These are phyloP conservation scores for Ictalurus furcatus DNA, from an alignment of 2,113 vertebrate genomes.

Conservation along the genomic window DNA sequence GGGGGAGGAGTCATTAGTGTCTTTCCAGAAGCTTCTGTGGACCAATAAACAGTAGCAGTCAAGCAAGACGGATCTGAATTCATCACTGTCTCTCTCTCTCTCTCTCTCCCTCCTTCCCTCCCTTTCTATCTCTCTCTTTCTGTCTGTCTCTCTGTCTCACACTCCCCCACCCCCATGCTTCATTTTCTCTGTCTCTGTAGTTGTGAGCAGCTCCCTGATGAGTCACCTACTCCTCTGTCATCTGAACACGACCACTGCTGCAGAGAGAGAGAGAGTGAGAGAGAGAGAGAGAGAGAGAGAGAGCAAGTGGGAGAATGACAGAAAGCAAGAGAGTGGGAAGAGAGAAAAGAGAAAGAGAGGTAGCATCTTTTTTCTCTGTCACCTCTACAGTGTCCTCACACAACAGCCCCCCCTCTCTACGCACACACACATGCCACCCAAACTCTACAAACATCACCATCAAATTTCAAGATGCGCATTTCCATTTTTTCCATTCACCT, in stretches of 20 bases:
- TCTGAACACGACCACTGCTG: conserved; percentile 53
- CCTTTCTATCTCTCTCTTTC: conserved; percentile 22
- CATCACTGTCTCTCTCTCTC: conserved; percentile 48
- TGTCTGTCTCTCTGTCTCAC: conserved; percentile 23
- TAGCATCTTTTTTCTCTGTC: conserved; percentile 39
- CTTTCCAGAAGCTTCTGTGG: conserved; percentile 56
- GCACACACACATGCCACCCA: background rate
- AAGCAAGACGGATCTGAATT: conserved; percentile 60
- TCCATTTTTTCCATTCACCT: conserved; percentile 11
- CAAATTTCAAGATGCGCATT: conserved; percentile 4
- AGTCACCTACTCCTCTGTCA: conserved; percentile 61
- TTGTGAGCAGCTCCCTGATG: conserved; percentile 56
- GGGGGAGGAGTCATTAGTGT: conserved; percentile 56
- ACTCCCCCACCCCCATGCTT: conserved; percentile 40
- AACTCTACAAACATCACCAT: conserved; percentile 17
- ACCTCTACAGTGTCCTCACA: conserved; percentile 42
- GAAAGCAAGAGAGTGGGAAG: conserved; percentile 1
- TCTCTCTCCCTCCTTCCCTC: conserved; percentile 22
- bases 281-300: conserved; percentile 29
- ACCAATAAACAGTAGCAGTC: conserved; percentile 61
- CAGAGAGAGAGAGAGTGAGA: conserved; percentile 40
- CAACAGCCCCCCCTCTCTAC: conserved; percentile 7
- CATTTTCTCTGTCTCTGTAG: conserved; percentile 51
- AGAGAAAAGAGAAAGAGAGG: conserved; percentile 34
- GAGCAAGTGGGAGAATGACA: conserved; percentile 14